Base-by-base conservation (phyloP, 30 jellyfish, hydroid and myxozoan genomes). In the Phacellophora camtschatica region DNA sequence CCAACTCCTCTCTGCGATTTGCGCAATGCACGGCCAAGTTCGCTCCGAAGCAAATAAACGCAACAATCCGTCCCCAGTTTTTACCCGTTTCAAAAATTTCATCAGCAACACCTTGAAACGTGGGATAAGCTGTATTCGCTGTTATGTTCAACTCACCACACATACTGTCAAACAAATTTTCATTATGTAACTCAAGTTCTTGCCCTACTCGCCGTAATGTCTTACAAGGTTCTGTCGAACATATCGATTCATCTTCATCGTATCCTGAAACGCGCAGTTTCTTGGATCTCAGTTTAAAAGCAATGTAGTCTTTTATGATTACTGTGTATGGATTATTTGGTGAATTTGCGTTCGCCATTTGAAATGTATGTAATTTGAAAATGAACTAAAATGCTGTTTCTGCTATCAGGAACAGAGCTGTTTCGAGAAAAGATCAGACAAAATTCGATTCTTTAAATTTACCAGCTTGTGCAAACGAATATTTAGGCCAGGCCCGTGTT, bases 41-140 rank as follows among this genome's bases (percentile, higher is more conserved):
- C 29, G 95, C 88, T 27, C 98, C 98, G 43, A 90, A 90, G 56
- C 91, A 74, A 32, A 90, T 61, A 66, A 90, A 90, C 22, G 98
- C 98, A 7, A 90, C 98, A 25, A 90, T 51, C 45, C 98, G 50
- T 5, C 98, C 98, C 98, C 98, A 90, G 57, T 90, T 90, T 55
- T 76, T 90, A 15, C 96, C 96, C 2, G 91, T 30, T 32, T 61
- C 71, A 71, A 90, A 90, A 16, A 90, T 90, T 64, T 90, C 96
- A 63, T 90, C 98, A 5, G 95, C 90, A 15, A 90, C 80, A 12
- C 95, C 96, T 79, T 83, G 96, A 78, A 90, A 90, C 4, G 95
- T 90, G 29, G 96, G 95, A 20, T 90, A 80, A 56, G 98, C 98
- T 37, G 90, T 90, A 49, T 77, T 83, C 19, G 96, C 66, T 1